A percentile compares a stretch with the other conserved stretches of the same genome.
These are phyloP conservation scores for Physocephala rufipes DNA, from an alignment of 2,888 invertebrate species.

Conservation along the genomic window DNA sequence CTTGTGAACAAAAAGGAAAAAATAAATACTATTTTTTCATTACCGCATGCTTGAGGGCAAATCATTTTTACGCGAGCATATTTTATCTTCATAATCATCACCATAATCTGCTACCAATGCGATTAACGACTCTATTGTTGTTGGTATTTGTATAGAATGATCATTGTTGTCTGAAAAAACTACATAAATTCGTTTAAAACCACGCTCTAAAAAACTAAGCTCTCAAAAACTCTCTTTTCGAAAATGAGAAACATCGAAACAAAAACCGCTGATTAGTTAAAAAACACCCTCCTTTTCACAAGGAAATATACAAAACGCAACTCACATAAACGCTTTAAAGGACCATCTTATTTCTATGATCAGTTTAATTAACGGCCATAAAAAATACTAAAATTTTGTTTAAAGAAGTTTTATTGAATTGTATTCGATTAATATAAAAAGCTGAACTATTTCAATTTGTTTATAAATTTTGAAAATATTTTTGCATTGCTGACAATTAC, in stretches of 20 bases:
- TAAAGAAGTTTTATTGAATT: background rate
- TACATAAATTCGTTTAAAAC: constrained; percentile 66
- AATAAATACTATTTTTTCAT: constrained; percentile 43
- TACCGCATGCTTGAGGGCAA: constrained; percentile 66
- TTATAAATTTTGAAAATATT: too few relatives aligned
- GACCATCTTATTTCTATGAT: too few relatives aligned
- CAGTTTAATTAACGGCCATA: background rate
- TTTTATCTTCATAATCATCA: constrained; percentile 74
- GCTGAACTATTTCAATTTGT: too few relatives aligned
- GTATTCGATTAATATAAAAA: too few relatives aligned
- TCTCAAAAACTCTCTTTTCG: too few relatives aligned
- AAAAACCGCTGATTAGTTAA: constrained; percentile 5
- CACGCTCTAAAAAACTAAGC: constrained; percentile 45
- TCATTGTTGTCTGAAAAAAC: constrained; percentile 66
- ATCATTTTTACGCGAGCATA: constrained; percentile 67
- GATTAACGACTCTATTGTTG: constrained; percentile 69
- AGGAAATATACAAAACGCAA: too few relatives aligned
- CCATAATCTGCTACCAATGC: constrained; percentile 72
- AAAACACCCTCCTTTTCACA: too few relatives aligned
- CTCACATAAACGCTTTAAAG: too few relatives aligned
- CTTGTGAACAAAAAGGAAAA: background rate
- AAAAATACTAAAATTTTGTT: background rate
- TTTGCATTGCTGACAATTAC: too few relatives aligned
- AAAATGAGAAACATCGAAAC: constrained; percentile 6
- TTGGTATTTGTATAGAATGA: constrained; percentile 63